Evolutionary conservation across 2,113 vertebrate species (phyloP).

Genomic region (Anas platyrhynchos): DNA sequence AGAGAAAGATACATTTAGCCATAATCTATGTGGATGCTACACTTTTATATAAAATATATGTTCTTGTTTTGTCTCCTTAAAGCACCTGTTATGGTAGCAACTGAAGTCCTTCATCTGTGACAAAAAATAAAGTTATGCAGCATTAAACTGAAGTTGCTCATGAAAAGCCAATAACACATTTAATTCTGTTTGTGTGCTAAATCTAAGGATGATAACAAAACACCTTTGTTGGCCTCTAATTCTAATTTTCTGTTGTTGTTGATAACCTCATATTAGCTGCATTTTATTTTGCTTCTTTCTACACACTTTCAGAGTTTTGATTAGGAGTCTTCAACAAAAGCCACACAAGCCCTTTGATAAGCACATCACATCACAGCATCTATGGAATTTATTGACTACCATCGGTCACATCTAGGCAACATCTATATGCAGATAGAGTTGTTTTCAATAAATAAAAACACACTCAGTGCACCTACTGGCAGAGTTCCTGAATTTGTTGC

Average conservation of each 20-base stretch:
- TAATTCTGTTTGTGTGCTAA: not conserved
- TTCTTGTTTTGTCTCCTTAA: not conserved
- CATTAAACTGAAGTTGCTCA: not conserved
- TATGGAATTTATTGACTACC: not conserved
- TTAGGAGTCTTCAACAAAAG: not conserved
- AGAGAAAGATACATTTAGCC: not conserved
- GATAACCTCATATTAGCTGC: not conserved
- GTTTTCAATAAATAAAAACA: not conserved
- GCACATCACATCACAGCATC: not conserved
- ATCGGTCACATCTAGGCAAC: not conserved
- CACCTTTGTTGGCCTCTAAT: not conserved
- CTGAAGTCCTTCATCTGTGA: not conserved
- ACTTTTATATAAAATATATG: fast-evolving
- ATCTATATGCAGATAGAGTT: not conserved
- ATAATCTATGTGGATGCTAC: not conserved
- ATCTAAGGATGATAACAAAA: not conserved
- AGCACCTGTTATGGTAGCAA: not conserved
- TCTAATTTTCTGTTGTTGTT: not conserved
- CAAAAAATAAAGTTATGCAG: not conserved
- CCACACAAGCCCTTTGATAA: not conserved
- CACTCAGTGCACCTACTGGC: not conserved
- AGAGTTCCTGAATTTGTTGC: not conserved
- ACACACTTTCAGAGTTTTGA: not conserved
- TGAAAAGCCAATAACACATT: not conserved
- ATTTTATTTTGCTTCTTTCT: not conserved